Conservation (phyloP, 2,888 invertebrate species). For the Lithophane leautieri region DNA sequence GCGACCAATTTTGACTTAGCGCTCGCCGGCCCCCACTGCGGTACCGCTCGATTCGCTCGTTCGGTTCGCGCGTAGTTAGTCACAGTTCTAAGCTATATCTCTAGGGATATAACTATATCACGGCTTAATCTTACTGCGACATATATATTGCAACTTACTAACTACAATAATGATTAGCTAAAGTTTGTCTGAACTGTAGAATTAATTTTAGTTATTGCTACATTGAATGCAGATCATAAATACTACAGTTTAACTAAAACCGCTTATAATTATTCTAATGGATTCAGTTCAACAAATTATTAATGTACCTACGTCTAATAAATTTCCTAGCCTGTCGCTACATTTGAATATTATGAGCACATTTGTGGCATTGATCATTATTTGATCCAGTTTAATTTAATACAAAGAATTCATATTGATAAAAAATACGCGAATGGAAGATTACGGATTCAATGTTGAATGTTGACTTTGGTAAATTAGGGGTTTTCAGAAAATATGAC, state of each 20-base stretch:
- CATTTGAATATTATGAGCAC: not conserved
- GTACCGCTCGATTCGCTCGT: too few species aligned
- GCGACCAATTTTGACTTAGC: too few species aligned
- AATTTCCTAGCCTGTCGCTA: not conserved
- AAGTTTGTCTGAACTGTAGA: not conserved
- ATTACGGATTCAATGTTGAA: not conserved
- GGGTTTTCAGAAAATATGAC: not conserved
- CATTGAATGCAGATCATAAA: not conserved
- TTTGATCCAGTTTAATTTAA: not conserved
- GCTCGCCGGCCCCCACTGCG: too few species aligned
- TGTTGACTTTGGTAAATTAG: not conserved
- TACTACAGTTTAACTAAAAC: not conserved
- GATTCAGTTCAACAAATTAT: constrained; percentile 3
- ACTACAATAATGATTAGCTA: not conserved
- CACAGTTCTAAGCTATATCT: too few species aligned
- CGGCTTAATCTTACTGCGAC: too few species aligned
- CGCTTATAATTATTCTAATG: constrained; percentile 7
- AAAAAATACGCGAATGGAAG: not conserved
- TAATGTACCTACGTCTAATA: not conserved
- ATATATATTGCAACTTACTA: too few species aligned
- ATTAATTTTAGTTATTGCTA: not conserved
- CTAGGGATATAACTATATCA: too few species aligned
- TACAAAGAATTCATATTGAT: not conserved
- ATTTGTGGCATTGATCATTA: not conserved
- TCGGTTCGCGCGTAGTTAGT: too few species aligned